A percentile compares a stretch with the other conserved stretches of the same genome.
Conservation (phyloP, 2,888 invertebrate species). For the Tenthredo distinguenda region DNA sequence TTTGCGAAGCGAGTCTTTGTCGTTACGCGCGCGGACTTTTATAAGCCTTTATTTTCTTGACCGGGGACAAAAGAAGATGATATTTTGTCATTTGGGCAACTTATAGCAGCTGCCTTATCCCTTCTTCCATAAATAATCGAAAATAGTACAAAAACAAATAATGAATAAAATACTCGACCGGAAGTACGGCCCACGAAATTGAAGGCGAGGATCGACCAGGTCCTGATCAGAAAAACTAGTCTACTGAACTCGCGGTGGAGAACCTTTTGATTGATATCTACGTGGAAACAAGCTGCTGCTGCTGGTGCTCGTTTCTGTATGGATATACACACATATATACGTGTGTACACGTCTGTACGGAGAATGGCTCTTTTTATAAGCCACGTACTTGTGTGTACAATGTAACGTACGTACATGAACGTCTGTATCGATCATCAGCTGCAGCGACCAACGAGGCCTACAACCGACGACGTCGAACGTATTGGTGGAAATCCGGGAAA, state of each 20-base stretch:
- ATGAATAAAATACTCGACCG: neutral
- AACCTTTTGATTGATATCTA: conserved; percentile 46
- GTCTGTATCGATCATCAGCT: conserved; percentile 33
- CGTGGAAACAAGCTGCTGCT: conserved; percentile 17
- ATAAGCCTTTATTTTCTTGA: conserved; percentile 9
- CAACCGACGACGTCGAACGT: neutral
- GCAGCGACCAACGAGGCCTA: neutral
- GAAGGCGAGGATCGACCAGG: conserved; percentile 9
- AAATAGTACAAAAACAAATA: neutral
- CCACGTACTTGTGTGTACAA: neutral
- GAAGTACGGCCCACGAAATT: conserved; percentile 14
- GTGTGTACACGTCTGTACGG: conserved; percentile 6
- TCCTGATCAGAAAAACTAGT: conserved; percentile 40
- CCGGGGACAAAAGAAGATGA: conserved; percentile 5
- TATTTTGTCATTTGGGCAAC: conserved; percentile 2
- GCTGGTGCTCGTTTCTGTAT: conserved; percentile 23
- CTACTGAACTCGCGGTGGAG: conserved; percentile 1
- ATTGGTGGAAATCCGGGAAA: conserved; percentile 3
- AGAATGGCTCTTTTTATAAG: conserved; percentile 22
- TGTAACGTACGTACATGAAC: neutral
- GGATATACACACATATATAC: neutral
- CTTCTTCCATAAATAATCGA: neutral
- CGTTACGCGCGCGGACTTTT: neutral
- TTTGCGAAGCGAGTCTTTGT: neutral
- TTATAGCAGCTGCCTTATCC: conserved; percentile 16